Evolutionary conservation across 2,797 vertebrate genomes (phyloP), one percentile per base, ranked within the genome.

Genomic region (Margarornis squamiger): DNA sequence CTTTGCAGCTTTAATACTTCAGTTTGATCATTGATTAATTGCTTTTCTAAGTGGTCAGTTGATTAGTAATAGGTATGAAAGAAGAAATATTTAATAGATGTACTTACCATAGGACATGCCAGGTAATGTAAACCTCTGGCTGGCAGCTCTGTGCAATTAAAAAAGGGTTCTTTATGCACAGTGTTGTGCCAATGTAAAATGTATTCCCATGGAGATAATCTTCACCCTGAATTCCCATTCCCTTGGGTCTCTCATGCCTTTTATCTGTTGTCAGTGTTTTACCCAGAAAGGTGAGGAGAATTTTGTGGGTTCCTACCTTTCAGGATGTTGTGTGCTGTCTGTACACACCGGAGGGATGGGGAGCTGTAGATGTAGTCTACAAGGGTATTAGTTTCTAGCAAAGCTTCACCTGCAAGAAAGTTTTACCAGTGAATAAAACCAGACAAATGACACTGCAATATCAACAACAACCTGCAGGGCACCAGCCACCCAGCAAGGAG

Each of bases 321-420:
- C 82, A 99, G 97, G 95, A 99, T 99, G 88, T 99, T 97, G 93
- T 99, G 98, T 79, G 99, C 99, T 7, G 99, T 99, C 98, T 99
- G 99, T 32, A 99, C 98, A 18, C 99, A 99, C 91, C 99, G 99
- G 43, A 99, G 98, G 36, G 99, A 99, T 1, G 99, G 99, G 68
- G 99, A 99, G 94, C 99, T 99, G 96, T 99, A 99, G 94, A 99
- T 97, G 86, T 99, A 98, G 95, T 99, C 98, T 32, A 99, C 97
- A 11, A 96, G 38, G 7, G 99, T 98, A 62, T 98, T 98, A 38
- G 98, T 99, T 97, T 99, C 99, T 65, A 99, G 96, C 81, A 99
- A 97, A 63, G 99, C 99, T 97, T 99, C 99, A 52, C 99, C 99
- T 99, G 96, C 45, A 71, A 65, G 43, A 18, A 89, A 93, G 48